Conservation (phyloP, 2,113 vertebrate species). For the Oncorhynchus masou region DNA sequence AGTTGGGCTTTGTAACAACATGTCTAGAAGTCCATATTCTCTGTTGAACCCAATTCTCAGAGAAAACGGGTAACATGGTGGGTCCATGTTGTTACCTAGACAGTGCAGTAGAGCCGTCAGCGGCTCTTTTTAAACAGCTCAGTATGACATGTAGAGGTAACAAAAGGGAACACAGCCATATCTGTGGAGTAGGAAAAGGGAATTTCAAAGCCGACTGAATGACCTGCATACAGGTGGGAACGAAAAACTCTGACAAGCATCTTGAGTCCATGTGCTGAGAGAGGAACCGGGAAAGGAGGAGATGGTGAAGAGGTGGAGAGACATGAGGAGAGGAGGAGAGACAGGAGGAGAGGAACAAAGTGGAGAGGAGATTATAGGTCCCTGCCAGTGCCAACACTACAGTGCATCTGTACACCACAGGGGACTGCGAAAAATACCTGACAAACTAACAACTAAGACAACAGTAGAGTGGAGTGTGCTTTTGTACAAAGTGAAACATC, state of each 20-base stretch:
- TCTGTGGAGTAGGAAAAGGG: constrained; percentile 11
- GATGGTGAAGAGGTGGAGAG: neutral
- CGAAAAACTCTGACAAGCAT: constrained; percentile 31
- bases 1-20: too few relatives aligned
- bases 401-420: too few relatives aligned
- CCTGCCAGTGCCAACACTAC: too few relatives aligned
- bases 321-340: neutral
- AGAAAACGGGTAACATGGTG: neutral
- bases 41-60: neutral
- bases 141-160: constrained; percentile 18
- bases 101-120: neutral
- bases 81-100: neutral
- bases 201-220: constrained; percentile 34
- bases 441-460: too few relatives aligned
- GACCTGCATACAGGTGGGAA: constrained; percentile 33
- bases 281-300: constrained; percentile 1
- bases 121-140: constrained; percentile 29
- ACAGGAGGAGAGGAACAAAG: neutral
- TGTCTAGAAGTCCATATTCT: neutral
- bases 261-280: constrained; percentile 56
- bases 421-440: too few relatives aligned
- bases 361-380: too few relatives aligned
- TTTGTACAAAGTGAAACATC: too few relatives aligned
- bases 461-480: too few relatives aligned
- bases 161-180: constrained; percentile 1